These are phyloP conservation scores for Lasioglossum morio DNA, from an alignment of 2,888 invertebrate genomes.

Conservation along the genomic window DNA sequence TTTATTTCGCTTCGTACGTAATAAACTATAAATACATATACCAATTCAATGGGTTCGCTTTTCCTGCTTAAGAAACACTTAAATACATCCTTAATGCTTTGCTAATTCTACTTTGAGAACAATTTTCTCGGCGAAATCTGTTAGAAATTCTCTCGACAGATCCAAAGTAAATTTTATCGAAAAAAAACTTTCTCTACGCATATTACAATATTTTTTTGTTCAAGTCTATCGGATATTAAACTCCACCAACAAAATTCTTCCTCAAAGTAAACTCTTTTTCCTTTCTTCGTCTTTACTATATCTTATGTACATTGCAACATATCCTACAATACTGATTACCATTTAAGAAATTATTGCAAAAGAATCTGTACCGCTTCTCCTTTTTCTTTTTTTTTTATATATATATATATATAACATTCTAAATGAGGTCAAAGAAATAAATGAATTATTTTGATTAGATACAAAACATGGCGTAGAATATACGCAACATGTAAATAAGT, in stretches of 20 bases:
- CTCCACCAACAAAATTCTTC: slow-evolving; percentile 50
- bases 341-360: slow-evolving; percentile 56
- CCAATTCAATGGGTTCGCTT: slow-evolving; percentile 41
- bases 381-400: no score
- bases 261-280: slow-evolving; percentile 43
- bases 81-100: slow-evolving; percentile 45
- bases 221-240: slow-evolving; percentile 22
- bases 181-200: not conserved
- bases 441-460: slow-evolving; percentile 68
- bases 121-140: slow-evolving; percentile 34
- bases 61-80: slow-evolving; percentile 55
- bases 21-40: slow-evolving; percentile 12
- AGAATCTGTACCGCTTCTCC: no score
- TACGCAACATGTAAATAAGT: slow-evolving; percentile 61
- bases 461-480: slow-evolving; percentile 54
- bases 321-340: slow-evolving; percentile 80
- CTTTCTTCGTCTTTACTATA: slow-evolving; percentile 45
- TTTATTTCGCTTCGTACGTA: slow-evolving; percentile 9
- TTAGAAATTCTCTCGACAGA: not conserved
- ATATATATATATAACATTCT: slow-evolving; percentile 28
- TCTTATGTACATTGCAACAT: slow-evolving; percentile 74
- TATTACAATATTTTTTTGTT: not conserved
- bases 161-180: slow-evolving; percentile 3
- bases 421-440: slow-evolving; percentile 46
- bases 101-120: slow-evolving; percentile 39